Conservation (phyloP, 1,140 invertebrate species). For the Whitmania pigra region DNA sequence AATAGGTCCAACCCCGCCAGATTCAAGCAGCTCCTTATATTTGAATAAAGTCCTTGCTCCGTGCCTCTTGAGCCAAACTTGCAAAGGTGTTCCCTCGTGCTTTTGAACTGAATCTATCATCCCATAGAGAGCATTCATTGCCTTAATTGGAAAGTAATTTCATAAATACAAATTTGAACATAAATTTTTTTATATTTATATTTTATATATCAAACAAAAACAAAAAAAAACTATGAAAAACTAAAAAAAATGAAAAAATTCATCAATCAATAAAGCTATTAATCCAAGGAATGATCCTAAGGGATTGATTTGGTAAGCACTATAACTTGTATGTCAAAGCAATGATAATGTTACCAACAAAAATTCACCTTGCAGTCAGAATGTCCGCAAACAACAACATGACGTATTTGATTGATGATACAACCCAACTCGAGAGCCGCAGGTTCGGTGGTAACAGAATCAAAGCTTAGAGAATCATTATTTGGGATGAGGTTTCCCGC, state of each 20-base stretch:
- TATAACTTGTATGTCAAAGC: too few relatives aligned
- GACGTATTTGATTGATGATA: constrained; percentile 76
- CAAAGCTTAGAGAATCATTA: constrained; percentile 29
- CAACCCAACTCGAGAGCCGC: constrained; percentile 85
- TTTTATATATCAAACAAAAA: too few relatives aligned
- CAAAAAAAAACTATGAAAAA: too few relatives aligned
- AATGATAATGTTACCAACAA: not conserved
- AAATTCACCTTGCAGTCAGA: constrained; percentile 75
- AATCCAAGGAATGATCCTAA: too few relatives aligned
- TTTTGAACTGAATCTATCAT: constrained; percentile 52
- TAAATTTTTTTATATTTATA: too few relatives aligned
- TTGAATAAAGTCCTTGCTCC: constrained; percentile 66
- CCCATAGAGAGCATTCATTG: constrained; percentile 80
- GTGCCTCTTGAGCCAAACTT: constrained; percentile 80
- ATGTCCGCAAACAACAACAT: constrained; percentile 89
- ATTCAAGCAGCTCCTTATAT: constrained; percentile 50
- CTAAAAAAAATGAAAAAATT: too few relatives aligned
- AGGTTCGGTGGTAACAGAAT: constrained; percentile 63
- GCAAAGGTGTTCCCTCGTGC: constrained; percentile 50
- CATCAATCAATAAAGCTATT: too few relatives aligned
- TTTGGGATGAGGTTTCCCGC: constrained; percentile 52
- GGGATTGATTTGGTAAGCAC: too few relatives aligned
- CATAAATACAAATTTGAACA: too few relatives aligned
- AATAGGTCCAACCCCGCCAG: constrained; percentile 49
- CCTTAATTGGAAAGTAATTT: constrained; percentile 43